These are phyloP conservation scores for Pangasius djambal DNA, from an alignment of 2,797 vertebrate genomes.

Conservation along the genomic window DNA sequence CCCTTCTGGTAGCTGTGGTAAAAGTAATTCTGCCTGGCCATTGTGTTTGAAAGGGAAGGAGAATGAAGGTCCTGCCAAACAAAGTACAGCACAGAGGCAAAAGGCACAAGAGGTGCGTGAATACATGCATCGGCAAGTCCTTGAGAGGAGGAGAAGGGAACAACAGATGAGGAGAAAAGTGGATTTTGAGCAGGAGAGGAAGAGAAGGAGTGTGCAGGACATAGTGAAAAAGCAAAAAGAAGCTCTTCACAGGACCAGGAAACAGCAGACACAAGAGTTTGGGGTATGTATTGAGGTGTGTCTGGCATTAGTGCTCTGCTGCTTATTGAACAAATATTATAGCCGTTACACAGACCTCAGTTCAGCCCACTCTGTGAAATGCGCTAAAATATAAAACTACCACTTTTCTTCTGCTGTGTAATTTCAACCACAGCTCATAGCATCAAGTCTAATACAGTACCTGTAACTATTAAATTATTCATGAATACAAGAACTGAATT, in stretches of 20 bases:
- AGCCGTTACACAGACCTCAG: background rate
- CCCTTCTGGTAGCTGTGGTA: background rate
- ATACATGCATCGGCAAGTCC: constrained; percentile 64
- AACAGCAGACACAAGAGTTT: constrained; percentile 11
- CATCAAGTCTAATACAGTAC: background rate
- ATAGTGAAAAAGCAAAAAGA: constrained; percentile 72
- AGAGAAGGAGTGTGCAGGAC: constrained; percentile 65
- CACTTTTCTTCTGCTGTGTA: background rate
- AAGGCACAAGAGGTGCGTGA: constrained; percentile 61
- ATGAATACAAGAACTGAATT: constrained; percentile 5
- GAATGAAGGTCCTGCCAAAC: background rate
- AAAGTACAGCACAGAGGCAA: constrained; percentile 38
- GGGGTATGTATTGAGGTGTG: constrained; percentile 40
- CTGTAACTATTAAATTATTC: constrained; percentile 18
- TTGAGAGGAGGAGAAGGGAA: constrained; percentile 61
- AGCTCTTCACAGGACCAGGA: constrained; percentile 46
- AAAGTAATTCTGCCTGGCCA: constrained; percentile 30
- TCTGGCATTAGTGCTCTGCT: background rate
- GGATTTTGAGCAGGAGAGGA: constrained; percentile 49
- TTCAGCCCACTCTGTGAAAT: background rate
- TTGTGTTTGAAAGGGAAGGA: constrained; percentile 19
- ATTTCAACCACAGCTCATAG: background rate
- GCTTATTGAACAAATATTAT: background rate
- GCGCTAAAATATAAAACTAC: background rate
- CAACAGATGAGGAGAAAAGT: constrained; percentile 55